Evolutionary conservation across 2,113 vertebrate species (phyloP).

Genomic region (Puma concolor): DNA sequence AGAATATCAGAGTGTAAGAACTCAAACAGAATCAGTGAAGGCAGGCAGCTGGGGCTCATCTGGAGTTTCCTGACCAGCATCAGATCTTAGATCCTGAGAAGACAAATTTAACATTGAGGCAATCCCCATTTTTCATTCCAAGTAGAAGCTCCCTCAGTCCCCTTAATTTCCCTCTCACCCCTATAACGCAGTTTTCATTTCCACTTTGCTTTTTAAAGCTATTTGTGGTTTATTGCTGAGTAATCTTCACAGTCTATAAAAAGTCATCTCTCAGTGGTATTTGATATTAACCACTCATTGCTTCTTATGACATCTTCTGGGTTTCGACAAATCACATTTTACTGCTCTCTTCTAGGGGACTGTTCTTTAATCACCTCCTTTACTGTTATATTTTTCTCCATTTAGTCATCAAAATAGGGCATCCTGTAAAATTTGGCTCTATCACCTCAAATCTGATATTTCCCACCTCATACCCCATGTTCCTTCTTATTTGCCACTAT

Average conservation of each 20-base stretch:
- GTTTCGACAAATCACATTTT: not conserved
- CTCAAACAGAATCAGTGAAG: not conserved
- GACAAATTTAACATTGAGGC: not conserved
- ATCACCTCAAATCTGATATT: not conserved
- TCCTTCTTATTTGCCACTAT: not conserved
- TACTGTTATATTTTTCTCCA: not conserved
- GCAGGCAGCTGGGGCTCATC: not conserved
- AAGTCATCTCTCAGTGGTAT: not conserved
- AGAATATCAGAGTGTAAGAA: not conserved
- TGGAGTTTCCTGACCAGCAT: not conserved
- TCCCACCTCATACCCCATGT: not conserved
- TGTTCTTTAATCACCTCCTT: not conserved
- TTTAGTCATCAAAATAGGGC: not conserved
- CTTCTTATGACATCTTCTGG: not conserved
- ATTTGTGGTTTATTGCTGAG: not conserved
- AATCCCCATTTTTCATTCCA: not conserved
- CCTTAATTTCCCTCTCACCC: not conserved
- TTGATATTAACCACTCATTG: not conserved
- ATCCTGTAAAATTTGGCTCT: not conserved
- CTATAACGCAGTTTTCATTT: not conserved
- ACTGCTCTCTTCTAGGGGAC: not conserved
- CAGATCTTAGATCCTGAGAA: not conserved
- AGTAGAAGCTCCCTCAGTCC: not conserved
- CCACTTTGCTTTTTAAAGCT: not conserved
- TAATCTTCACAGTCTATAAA: not conserved